phyloP scores from a whole-genome alignment of 1,140 invertebrate genomes.

The Monomorium pharaonis region DNA sequence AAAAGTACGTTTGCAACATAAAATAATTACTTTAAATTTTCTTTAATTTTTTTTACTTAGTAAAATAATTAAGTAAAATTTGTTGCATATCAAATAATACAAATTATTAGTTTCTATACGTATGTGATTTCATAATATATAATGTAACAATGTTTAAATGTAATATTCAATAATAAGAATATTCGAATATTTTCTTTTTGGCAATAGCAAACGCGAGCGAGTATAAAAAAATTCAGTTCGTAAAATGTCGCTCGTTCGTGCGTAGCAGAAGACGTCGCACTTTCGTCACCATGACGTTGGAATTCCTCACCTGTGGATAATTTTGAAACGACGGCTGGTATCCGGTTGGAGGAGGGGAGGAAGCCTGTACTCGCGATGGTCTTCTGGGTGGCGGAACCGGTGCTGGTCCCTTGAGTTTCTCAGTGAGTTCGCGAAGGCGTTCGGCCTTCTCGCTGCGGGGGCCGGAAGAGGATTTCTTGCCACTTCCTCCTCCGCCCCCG shows the following conservation, averaged over 20 bases:
- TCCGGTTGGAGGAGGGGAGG: constrained; percentile 80
- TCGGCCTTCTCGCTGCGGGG: constrained; percentile 89
- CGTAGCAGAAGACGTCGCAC: not conserved
- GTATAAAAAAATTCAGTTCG: not conserved
- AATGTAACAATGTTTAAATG: not conserved
- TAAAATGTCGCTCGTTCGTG: not conserved
- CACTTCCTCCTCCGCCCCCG: constrained; percentile 85
- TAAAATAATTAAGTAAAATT: not conserved
- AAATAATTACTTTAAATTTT: not conserved
- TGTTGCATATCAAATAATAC: not conserved
- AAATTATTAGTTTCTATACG: not conserved
- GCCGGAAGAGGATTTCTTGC: constrained; percentile 82
- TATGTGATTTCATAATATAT: not conserved
- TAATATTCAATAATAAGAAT: no score
- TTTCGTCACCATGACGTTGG: constrained; percentile 34
- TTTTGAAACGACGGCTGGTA: constrained; percentile 62
- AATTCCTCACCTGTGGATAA: constrained; percentile 68
- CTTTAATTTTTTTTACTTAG: not conserved
- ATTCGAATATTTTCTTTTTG: not conserved
- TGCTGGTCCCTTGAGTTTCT: constrained; percentile 88
- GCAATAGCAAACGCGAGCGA: not conserved
- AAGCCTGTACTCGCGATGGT: constrained; percentile 80
- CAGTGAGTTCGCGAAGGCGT: constrained; percentile 90
- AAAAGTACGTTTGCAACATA: not conserved
- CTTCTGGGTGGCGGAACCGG: constrained; percentile 80